Evolutionary conservation across 2,797 vertebrate genomes (phyloP).

Genomic region (Leptatherina wallacei): DNA sequence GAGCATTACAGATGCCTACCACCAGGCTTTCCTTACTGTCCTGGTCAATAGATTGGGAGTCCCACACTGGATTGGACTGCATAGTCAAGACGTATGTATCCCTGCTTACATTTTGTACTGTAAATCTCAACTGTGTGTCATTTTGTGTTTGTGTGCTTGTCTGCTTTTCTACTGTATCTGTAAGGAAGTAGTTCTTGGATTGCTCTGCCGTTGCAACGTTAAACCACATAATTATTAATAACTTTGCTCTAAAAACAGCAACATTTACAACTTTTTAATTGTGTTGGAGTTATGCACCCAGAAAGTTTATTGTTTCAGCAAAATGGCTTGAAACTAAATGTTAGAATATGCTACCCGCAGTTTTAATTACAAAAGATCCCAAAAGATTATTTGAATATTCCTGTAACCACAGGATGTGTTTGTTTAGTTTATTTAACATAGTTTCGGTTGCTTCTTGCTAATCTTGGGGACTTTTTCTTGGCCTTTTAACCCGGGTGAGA

Average conservation of each 20-base stretch:
- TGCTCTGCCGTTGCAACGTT: not conserved
- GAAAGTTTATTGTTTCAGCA: not conserved
- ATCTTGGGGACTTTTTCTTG: conserved; percentile 4
- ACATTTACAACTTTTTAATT: not conserved
- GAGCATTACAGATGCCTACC: conserved; percentile 91
- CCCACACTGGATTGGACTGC: conserved; percentile 93
- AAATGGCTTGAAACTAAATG: not conserved
- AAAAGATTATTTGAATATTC: not conserved
- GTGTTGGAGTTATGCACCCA: not conserved
- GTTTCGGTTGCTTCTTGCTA: conserved; percentile 13
- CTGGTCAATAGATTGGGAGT: conserved; percentile 87
- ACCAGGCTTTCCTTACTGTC: conserved; percentile 94
- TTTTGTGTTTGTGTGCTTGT: conserved; percentile 15
- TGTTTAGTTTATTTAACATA: conserved; percentile 6
- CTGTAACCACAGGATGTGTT: conserved; percentile 1
- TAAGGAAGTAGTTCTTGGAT: not conserved
- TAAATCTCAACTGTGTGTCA: conserved; percentile 8
- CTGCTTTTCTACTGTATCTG: not conserved
- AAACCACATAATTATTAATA: not conserved
- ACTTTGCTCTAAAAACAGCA: not conserved
- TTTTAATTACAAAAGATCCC: not conserved
- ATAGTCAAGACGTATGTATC: conserved; percentile 87
- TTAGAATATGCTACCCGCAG: not conserved
- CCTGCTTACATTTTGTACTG: conserved; percentile 17
- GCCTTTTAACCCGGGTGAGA: conserved; percentile 15